These are phyloP conservation scores for Nomada ferruginata DNA, from an alignment of 2,888 invertebrate species.

Conservation along the genomic window DNA sequence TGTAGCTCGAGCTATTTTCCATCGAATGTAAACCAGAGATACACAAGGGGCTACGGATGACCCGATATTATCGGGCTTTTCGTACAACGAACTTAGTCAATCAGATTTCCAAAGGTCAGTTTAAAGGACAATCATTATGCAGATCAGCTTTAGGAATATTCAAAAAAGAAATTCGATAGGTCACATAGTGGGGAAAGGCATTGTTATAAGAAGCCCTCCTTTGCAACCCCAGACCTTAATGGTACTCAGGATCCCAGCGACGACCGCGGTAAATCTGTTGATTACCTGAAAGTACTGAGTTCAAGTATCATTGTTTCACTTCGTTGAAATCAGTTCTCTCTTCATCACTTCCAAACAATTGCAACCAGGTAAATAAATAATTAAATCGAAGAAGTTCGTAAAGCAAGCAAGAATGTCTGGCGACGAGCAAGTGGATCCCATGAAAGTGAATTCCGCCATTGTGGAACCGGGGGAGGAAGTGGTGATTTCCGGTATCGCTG, in stretches of 20 bases:
- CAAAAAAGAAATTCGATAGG: neutral
- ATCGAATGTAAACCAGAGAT: neutral
- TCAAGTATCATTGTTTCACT: neutral
- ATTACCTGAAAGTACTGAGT: neutral
- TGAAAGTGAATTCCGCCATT: neutral
- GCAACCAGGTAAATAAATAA: neutral
- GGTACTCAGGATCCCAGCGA: neutral
- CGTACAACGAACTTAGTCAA: neutral
- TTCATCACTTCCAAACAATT: neutral
- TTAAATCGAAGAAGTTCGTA: neutral
- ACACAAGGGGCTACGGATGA: neutral
- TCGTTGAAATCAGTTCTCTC: neutral
- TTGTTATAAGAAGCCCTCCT: constrained; percentile 62
- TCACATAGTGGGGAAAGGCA: constrained; percentile 9
- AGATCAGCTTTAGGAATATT: constrained; percentile 39
- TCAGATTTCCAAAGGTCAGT: constrained; percentile 22
- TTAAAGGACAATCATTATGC: constrained; percentile 19
- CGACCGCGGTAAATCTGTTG: neutral
- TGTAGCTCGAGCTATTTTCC: neutral
- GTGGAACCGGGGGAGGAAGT: constrained; percentile 84
- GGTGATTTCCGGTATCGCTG: constrained; percentile 89
- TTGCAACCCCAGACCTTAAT: constrained; percentile 13
- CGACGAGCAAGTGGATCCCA: neutral
- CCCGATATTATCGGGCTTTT: neutral
- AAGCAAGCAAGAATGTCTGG: neutral